These are phyloP conservation scores for Pollicipes pollicipes DNA, from an alignment of 1,140 invertebrate species.

Conservation along the genomic window DNA sequence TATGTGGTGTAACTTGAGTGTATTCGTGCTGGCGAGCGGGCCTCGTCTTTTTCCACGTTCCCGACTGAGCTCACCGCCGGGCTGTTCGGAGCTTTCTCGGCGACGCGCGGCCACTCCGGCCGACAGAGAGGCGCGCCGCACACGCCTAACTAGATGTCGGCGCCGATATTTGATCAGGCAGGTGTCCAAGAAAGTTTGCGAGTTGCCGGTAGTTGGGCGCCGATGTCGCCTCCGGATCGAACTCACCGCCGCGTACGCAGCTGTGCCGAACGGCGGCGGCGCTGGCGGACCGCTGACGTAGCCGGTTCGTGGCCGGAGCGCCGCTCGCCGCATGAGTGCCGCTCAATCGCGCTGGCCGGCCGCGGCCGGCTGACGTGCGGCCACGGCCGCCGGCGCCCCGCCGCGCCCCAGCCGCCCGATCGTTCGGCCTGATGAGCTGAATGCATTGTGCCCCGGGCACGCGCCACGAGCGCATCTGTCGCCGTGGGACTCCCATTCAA, in stretches of 20 bases:
- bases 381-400: no score
- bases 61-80: no score
- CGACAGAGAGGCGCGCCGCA: no score
- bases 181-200: background rate
- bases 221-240: background rate
- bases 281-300: no score
- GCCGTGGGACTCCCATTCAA: background rate
- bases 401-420: no score
- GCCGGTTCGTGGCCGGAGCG: no score
- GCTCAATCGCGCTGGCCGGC: background rate
- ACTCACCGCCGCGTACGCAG: background rate
- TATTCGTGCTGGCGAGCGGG: no score
- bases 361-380: background rate
- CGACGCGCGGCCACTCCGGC: no score
- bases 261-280: background rate
- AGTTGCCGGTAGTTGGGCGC: background rate
- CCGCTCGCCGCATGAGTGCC: background rate
- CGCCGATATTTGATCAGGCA: background rate
- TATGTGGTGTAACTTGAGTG: no score
- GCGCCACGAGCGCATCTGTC: background rate
- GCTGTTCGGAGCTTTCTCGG: no score
- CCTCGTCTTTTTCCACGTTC: no score
- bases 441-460: background rate
- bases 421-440: background rate
- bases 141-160: background rate